Evolutionary conservation across 1,140 invertebrate genomes (phyloP), one percentile per base, ranked within the genome.

Genomic region (Scaptodrosophila lebanonensis): DNA sequence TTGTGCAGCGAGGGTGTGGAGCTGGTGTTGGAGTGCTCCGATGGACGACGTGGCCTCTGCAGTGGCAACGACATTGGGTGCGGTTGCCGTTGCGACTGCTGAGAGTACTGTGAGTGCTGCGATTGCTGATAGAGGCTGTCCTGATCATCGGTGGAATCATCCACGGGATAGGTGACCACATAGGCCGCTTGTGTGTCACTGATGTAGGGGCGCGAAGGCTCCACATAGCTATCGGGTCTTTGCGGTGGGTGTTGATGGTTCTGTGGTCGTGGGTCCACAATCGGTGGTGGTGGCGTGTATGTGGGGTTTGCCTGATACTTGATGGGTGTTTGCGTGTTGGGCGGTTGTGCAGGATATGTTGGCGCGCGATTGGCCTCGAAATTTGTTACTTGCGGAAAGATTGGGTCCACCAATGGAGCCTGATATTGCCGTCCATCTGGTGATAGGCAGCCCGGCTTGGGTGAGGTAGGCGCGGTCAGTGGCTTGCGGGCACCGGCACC

Each of bases 341-440:
- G 25, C 29, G 39, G 12, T 8, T 12, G 7, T 40, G 29, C 20
- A 0, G 35, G 12, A 38, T 62, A 83, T 6, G 58, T 30, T 0
- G 84, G 84, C 29, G 62, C 52, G 0, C 84, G 72, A 22, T 86
- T 65, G 1, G 82, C 13, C 56, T 84, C 76, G 20, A 66, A 84
- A 7, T 68, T 75, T 40, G 36, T 85, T 0, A 86, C 11, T 22
- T 86, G 65, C 8, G 84, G 84, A 18, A 86, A 86, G 1, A 86
- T 58, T 0, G 84, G 84, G 22, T 86, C 84, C 8, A 86, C 84
- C 3, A 76, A 17, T 0, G 84, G 84, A 0, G 84, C 84, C 25
- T 86, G 84, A 29, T 86, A 86, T 2, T 65, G 25, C 0, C 84
- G 70, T 0, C 84, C 84, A 30, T 86, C 84, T 2, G 84, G 84